Evolutionary conservation across 2,113 vertebrate genomes (phyloP).

Genomic region (Petaurus breviceps): DNA sequence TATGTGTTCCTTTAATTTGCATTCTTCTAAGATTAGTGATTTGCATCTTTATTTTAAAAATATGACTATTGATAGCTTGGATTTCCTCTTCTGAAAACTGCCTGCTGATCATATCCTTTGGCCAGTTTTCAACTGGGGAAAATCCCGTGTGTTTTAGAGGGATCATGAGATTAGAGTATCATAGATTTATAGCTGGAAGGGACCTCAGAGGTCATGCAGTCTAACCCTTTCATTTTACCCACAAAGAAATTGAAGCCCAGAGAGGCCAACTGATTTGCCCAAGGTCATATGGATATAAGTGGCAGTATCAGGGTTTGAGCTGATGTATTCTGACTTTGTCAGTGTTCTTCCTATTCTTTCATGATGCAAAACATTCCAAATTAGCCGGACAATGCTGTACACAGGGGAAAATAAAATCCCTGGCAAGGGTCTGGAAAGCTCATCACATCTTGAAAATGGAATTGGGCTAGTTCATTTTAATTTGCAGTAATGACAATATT

Average conservation of each 20-base stretch:
- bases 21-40: not conserved
- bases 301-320: not conserved
- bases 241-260: not conserved
- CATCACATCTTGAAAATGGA: conserved; percentile 3
- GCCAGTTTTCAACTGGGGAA: not conserved
- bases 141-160: not conserved
- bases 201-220: not conserved
- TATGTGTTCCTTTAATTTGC: not conserved
- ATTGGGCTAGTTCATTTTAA: conserved; percentile 32
- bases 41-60: not conserved
- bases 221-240: not conserved
- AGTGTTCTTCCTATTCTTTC: not conserved
- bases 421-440: not conserved
- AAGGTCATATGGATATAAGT: not conserved
- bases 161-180: not conserved
- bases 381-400: not conserved
- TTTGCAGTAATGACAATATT: conserved; percentile 37
- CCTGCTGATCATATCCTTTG: not conserved
- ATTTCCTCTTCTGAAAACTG: not conserved
- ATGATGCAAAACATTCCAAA: not conserved
- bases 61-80: not conserved
- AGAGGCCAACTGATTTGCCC: not conserved
- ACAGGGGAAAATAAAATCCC: not conserved
- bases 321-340: not conserved
- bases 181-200: not conserved